A percentile compares a stretch with the other conserved stretches of the same genome.
These are phyloP conservation scores for roundworm (Caenorhabditis elegans) DNA, from an alignment of 1,140 invertebrate species.

Conservation along the genomic window WBcel235 BX284606.5:13110001-13110500, in stretches of 20 bases:
- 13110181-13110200: neutral
- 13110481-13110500: no score
- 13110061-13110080: no score
- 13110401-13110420: neutral
- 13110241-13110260: constrained; percentile 23
- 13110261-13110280: constrained; percentile 20
- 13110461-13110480: no score
- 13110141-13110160: constrained; percentile 29
- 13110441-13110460: no score
- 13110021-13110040: no score
- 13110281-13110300: neutral
- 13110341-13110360: neutral
- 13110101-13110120: no score
- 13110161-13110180: neutral
- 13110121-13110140: constrained; percentile 16
- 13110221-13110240: constrained; percentile 32
- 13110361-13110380: neutral
- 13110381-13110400: neutral
- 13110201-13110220: constrained; percentile 24
- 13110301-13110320: neutral
- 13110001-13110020: no score
- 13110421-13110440: neutral
- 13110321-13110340: neutral
- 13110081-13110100: no score
- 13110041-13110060: no score